Base-by-base conservation (phyloP, 23 tunicate species). In the Halocynthia aurantium region DNA sequence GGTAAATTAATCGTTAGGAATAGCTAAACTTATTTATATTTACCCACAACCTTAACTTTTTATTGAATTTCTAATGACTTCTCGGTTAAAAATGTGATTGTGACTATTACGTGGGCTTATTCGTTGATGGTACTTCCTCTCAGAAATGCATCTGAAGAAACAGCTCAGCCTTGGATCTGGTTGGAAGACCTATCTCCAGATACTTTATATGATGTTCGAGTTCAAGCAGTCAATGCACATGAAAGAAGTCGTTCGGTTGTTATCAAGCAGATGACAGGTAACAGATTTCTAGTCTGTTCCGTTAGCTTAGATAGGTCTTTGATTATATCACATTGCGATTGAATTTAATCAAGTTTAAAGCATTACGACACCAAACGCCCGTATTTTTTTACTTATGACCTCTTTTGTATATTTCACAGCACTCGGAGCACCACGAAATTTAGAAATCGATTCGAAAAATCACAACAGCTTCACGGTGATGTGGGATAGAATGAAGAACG, bases 401-500 rank as follows among this genome's bases (percentile, higher is more conserved):
- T 31, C 4, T 31, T n/a, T 68, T 20, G 1, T 2, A 15, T 15
- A 15, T 2, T 2, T 22, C 20, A 10, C 78, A 74, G 78, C 78
- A 8, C 62, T 74, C 17, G 78, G 78, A 8, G 64, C 55, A 49
- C 78, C 78, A 10, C 56, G 78, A 5, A 54, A 74, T 74, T 52
- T 74, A 18, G 17, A 6, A 6, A 64, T 74, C 11, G 56, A 18
- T 5, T 15, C 18, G 18, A 74, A 74, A 49, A 52, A 62, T 22
- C 78, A 81, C 69, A 72, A 83, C 62, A 52, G 75, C 12, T 12
- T 86, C 6, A 68, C 85, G 19, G 50, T 91, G 8, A 66, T 63
- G 51, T 91, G 97, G 97, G 81, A 72, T 72, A 60, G 54, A 22
- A 91, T 91, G 54, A 72, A 73, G 44, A 89, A 89, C 55, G 97